Evolutionary conservation across 2,113 vertebrate genomes (phyloP), one percentile per base, ranked within the genome.

Genomic region (Podarcis cretensis): DNA sequence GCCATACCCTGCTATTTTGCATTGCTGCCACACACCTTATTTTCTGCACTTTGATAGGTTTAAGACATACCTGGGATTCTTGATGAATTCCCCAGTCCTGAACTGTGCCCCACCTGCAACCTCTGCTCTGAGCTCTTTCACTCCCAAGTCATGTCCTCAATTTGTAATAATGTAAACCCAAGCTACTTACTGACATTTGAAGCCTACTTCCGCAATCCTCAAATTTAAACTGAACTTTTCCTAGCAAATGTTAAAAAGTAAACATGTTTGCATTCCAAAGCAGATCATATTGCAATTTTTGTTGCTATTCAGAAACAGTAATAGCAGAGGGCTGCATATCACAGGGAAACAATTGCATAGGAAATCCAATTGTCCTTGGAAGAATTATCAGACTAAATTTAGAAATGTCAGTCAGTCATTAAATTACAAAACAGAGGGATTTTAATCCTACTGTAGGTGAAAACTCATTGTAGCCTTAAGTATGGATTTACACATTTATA

Each of bases 401-500:
- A 80, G 89, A 95, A 93, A 91, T 86, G 74, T 87, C 90, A 92
- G 92, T 93, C 89, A 77, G 85, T 94, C 94, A 93, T 95, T 95
- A 87, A 88, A 87, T 66, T 37, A 88, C 92, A 66, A 93, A 66
- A 57, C 40, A 63, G 23, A 69, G 85, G 79, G 59, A 81, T 86
- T 86, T 86, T 82, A 89, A 75, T 89, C n/a, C 77, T 54, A 32
- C n/a, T 76, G 25, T 82, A 68, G 84, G 89, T 90, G 71, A 81
- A 92, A 93, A 92, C 84, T 89, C 83, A 83, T 74, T 86, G 40
- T 54, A 89, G 65, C 79, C 73, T 85, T 87, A 90, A 68, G 85
- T 87, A 0, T 32, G 63, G 81, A 91, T 78, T 59, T 83, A 63
- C 75, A 77, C 13, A 76, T 85, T 16, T 74, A 3, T 57, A 74